A percentile compares a stretch with the other conserved stretches of the same genome.
phyloP scores from a whole-genome alignment of 2,888 invertebrate species.

The Lasioglossum villosulum region DNA sequence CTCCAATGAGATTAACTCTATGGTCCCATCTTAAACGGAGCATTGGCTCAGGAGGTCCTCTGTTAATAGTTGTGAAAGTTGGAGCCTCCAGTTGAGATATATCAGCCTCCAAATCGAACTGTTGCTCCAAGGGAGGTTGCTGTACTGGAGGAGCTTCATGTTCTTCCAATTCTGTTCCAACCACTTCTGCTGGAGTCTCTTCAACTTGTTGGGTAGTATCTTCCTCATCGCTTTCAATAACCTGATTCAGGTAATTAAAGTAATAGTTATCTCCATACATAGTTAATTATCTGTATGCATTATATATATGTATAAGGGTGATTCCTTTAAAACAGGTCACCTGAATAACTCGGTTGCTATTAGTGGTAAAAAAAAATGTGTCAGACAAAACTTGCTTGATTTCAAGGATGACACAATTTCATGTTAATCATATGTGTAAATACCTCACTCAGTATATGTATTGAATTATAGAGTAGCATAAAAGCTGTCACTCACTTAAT shows the following conservation, averaged over 20 bases:
- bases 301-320: not conserved
- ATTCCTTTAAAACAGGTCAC: no score
- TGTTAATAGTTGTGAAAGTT: constrained; percentile 94
- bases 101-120: constrained; percentile 94
- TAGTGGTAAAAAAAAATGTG: no score
- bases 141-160: constrained; percentile 70
- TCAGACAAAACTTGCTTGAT: no score
- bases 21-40: constrained; percentile 95
- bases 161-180: constrained; percentile 70
- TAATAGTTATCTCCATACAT: not conserved
- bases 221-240: constrained; percentile 85
- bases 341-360: no score
- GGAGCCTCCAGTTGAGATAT: constrained; percentile 96
- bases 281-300: no score
- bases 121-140: constrained; percentile 77
- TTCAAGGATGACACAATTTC: no score
- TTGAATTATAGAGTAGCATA: no score
- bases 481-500: no score
- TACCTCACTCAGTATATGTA: no score
- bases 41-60: constrained; percentile 96
- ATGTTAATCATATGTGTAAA: no score
- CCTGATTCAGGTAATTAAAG: constrained; percentile 68
- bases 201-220: constrained; percentile 80
- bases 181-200: constrained; percentile 77
- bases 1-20: constrained; percentile 96